These are phyloP conservation scores for Apodemia hepburni DNA, from an alignment of 2,888 invertebrate genomes.

Conservation along the genomic window DNA sequence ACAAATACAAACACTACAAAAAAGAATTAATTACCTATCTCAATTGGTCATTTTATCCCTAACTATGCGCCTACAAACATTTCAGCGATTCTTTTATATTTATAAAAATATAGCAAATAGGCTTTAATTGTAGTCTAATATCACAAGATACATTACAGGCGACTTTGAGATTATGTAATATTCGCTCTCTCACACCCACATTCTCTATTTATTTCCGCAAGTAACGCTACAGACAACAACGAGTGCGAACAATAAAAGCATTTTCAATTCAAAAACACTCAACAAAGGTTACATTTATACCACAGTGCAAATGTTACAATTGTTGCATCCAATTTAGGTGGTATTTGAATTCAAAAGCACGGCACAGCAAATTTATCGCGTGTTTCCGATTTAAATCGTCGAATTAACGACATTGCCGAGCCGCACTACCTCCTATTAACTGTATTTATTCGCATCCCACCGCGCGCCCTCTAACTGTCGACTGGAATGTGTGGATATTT, in stretches of 20 bases:
- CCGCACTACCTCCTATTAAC: constrained; percentile 47
- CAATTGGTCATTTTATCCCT: no score
- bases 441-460: constrained; percentile 51
- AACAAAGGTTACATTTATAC: constrained; percentile 25
- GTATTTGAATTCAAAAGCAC: constrained; percentile 62
- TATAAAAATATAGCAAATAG: no score
- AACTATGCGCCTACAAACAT: no score
- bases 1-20: no score
- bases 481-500: not conserved
- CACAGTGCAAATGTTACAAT: constrained; percentile 33
- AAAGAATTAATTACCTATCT: no score
- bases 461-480: constrained; percentile 25
- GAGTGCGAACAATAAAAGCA: constrained; percentile 6
- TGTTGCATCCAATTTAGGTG: constrained; percentile 42
- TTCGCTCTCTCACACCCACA: no score
- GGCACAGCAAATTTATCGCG: constrained; percentile 70
- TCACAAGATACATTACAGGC: no score
- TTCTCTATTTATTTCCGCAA: no score
- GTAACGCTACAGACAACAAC: not conserved
- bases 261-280: constrained; percentile 23
- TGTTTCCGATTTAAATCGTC: constrained; percentile 74
- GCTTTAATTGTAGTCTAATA: no score
- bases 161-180: no score
- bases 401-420: constrained; percentile 65
- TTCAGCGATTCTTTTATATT: no score